phyloP scores from a whole-genome alignment of 2,113 vertebrate species.

The Vulpes vulpes region DNA sequence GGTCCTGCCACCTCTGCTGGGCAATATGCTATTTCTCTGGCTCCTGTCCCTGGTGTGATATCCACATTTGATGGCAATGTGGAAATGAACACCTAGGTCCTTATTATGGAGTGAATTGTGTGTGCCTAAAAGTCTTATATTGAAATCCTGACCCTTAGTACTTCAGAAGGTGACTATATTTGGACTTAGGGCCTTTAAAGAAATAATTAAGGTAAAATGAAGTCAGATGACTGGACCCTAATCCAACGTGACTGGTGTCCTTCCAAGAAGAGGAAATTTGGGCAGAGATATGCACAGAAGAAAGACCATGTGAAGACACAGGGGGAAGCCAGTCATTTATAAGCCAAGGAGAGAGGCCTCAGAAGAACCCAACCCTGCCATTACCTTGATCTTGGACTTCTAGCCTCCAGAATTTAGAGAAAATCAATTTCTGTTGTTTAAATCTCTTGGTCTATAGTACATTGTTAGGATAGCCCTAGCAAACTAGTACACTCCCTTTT shows the following conservation, averaged over 20 bases:
- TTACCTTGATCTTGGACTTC: no score
- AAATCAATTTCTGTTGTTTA: background rate
- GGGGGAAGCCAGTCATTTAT: no score
- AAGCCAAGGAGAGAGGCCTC: no score
- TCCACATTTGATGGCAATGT: background rate
- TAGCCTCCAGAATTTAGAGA: no score
- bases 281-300: no score
- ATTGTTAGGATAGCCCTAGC: background rate
- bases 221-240: no score
- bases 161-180: background rate
- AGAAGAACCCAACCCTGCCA: no score
- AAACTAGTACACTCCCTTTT: background rate
- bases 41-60: background rate
- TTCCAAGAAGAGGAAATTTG: no score
- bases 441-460: background rate
- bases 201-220: no score
- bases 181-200: background rate
- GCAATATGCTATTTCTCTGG: background rate
- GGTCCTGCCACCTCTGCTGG: background rate
- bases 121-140: background rate
- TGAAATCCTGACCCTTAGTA: background rate
- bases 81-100: background rate
- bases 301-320: no score
- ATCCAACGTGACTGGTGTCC: no score
- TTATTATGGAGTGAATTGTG: background rate